Conservation (phyloP, 2,797 vertebrate species). For the Neosilurus mollespiculum region DNA sequence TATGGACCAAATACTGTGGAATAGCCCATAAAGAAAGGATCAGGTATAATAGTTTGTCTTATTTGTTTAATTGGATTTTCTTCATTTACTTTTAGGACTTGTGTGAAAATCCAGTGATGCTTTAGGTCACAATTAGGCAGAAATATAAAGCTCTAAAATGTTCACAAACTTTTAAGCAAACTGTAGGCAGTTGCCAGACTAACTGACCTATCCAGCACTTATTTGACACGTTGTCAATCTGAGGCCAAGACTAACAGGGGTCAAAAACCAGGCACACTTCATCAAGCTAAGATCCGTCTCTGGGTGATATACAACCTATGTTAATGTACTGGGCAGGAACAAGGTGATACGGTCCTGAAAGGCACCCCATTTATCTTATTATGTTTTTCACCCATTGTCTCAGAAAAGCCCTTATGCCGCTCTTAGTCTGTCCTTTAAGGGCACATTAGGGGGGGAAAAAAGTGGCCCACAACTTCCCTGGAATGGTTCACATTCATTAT, state of each 20-base stretch:
- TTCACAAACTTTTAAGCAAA: too few species aligned
- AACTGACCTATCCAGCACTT: slow-evolving; percentile 41
- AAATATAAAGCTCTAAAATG: too few species aligned
- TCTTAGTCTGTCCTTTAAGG: slow-evolving; percentile 66
- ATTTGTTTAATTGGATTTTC: too few species aligned
- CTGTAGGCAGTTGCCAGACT: slow-evolving; percentile 33
- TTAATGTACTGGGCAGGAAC: slow-evolving; percentile 32
- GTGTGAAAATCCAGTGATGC: too few species aligned
- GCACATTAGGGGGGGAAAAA: slow-evolving; percentile 64
- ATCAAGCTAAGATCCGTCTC: slow-evolving; percentile 58
- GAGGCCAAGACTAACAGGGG: slow-evolving; percentile 35
- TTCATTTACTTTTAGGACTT: too few species aligned
- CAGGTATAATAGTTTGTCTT: too few species aligned
- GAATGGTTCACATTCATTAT: slow-evolving; percentile 78
- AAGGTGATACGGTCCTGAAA: slow-evolving; percentile 65
- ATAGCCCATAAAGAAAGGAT: too few species aligned
- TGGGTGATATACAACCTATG: slow-evolving; percentile 57
- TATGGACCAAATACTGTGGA: too few species aligned
- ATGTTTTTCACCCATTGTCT: slow-evolving; percentile 67
- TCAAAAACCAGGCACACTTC: slow-evolving; percentile 53
- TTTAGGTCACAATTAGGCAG: too few species aligned
- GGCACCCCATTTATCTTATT: slow-evolving; percentile 67
- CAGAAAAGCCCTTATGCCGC: slow-evolving; percentile 61
- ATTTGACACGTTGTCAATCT: slow-evolving; percentile 59
- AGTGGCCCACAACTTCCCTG: slow-evolving; percentile 62